These are phyloP conservation scores for Ascidia mentula DNA, from an alignment of 23 tunicate genomes.

Conservation along the genomic window DNA sequence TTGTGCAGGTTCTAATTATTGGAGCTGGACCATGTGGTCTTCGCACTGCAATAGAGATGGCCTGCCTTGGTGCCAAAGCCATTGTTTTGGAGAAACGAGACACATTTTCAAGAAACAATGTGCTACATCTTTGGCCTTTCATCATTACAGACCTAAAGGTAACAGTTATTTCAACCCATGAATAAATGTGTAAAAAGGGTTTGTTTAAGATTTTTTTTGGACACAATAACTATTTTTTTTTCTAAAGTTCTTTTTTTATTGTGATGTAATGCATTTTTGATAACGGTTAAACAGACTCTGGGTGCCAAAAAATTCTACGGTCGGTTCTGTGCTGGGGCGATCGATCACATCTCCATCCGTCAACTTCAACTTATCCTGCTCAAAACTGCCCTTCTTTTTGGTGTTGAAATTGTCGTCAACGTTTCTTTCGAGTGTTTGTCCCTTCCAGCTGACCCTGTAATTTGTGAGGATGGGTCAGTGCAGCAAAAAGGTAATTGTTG, in stretches of 20 bases:
- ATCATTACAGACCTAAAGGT: slow-evolving; percentile 89
- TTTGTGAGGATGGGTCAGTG: slow-evolving; percentile 1
- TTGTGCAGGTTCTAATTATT: slow-evolving; percentile 65
- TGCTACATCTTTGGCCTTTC: slow-evolving; percentile 97
- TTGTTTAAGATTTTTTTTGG: no score
- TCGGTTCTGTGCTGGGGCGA: slow-evolving; percentile 93
- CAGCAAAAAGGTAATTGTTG: not conserved
- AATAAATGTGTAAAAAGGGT: no score
- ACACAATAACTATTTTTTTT: not conserved
- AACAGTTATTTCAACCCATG: not conserved
- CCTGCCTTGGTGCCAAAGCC: slow-evolving; percentile 84
- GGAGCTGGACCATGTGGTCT: slow-evolving; percentile 99
- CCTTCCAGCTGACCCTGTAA: slow-evolving; percentile 30
- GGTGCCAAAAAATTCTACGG: slow-evolving; percentile 94
- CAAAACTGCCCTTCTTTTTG: slow-evolving; percentile 74
- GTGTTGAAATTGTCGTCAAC: slow-evolving; percentile 71
- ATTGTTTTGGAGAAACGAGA: slow-evolving; percentile 91
- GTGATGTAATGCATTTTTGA: not conserved
- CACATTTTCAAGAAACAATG: slow-evolving; percentile 89
- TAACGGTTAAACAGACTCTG: no score
- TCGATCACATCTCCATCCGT: slow-evolving; percentile 94
- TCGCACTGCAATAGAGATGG: slow-evolving; percentile 90
- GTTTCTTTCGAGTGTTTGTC: slow-evolving; percentile 45
- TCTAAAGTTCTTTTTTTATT: no score
- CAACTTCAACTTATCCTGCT: slow-evolving; percentile 91